Evolutionary conservation across 2,888 invertebrate species (phyloP).

Genomic region (Drosophila rubida): DNA sequence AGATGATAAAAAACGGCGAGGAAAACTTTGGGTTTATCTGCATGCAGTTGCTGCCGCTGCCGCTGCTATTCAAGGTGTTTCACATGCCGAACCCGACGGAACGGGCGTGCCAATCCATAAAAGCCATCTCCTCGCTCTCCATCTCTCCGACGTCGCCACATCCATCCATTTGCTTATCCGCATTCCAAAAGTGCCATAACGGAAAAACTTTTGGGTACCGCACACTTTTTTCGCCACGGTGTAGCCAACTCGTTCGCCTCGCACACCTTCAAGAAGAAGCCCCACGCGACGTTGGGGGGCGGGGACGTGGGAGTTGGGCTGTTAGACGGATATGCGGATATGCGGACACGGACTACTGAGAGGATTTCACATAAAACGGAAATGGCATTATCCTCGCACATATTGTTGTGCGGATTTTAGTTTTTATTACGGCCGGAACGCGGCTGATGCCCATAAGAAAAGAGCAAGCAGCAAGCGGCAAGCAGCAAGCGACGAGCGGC

Average conservation of each 20-base stretch:
- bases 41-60: slow-evolving; percentile 12
- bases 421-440: slow-evolving; percentile 77
- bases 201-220: slow-evolving; percentile 50
- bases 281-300: slow-evolving; percentile 26
- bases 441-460: slow-evolving; percentile 68
- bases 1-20: not conserved
- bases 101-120: slow-evolving; percentile 65
- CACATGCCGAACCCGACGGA: slow-evolving; percentile 16
- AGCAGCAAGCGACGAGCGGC: not conserved
- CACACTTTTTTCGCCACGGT: slow-evolving; percentile 66
- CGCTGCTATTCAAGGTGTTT: slow-evolving; percentile 24
- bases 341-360: slow-evolving; percentile 64
- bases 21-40: slow-evolving; percentile 23
- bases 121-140: slow-evolving; percentile 48
- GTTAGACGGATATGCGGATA: slow-evolving; percentile 40
- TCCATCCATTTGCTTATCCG: slow-evolving; percentile 55
- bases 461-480: not conserved
- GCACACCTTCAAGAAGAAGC: slow-evolving; percentile 69
- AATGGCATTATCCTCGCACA: slow-evolving; percentile 81
- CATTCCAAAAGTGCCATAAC: slow-evolving; percentile 66
- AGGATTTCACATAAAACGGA: slow-evolving; percentile 81
- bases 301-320: not conserved
- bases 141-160: slow-evolving; percentile 3
- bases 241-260: slow-evolving; percentile 56
- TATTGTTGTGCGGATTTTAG: slow-evolving; percentile 81